phyloP scores from a whole-genome alignment of 1,140 invertebrate genomes.

The Sitobion miscanthi region DNA sequence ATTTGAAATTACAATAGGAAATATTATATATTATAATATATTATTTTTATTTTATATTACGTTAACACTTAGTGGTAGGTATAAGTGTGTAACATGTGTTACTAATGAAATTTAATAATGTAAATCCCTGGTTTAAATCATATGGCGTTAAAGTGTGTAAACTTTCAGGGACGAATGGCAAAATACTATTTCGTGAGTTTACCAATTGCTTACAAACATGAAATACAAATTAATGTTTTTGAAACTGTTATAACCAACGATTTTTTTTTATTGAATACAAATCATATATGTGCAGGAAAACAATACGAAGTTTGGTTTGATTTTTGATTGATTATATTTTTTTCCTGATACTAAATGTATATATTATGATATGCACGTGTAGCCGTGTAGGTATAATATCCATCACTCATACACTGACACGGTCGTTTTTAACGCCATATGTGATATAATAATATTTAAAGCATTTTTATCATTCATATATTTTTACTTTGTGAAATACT shows the following conservation, averaged over 20 bases:
- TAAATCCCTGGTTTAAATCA: not conserved
- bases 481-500: not conserved
- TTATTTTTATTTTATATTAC: too few species aligned
- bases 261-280: not conserved
- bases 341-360: not conserved
- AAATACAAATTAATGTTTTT: not conserved
- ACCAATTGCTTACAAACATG: not conserved
- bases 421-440: not conserved
- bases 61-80: too few species aligned
- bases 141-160: not conserved
- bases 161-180: not conserved
- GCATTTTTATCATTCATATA: not conserved
- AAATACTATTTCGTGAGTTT: not conserved
- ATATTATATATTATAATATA: too few species aligned
- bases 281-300: not conserved
- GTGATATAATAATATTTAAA: not conserved
- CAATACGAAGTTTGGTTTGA: not conserved
- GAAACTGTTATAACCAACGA: not conserved
- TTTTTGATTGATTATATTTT: slow-evolving; percentile 8
- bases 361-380: not conserved
- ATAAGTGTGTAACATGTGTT: not conserved
- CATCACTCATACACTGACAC: not conserved
- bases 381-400: not conserved
- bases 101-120: not conserved
- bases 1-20: too few species aligned